Evolutionary conservation across 2,113 vertebrate species (phyloP).

Genomic region (Danionella cerebrum): DNA sequence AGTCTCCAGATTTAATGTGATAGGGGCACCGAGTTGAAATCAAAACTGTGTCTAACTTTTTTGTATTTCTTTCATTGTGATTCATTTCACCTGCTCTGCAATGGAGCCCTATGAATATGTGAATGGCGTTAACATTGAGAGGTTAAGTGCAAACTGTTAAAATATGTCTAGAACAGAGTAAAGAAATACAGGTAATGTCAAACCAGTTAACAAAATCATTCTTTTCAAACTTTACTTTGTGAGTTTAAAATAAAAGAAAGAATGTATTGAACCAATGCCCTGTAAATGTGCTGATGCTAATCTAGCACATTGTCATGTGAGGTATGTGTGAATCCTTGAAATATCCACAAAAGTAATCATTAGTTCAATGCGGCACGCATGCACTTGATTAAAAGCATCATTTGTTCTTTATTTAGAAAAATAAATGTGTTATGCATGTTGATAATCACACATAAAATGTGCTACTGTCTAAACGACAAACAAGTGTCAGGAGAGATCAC

Average conservation of each 20-base stretch:
- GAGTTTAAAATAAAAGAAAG: not conserved
- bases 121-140: not conserved
- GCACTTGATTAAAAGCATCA: not conserved
- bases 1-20: no score
- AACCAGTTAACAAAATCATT: no score
- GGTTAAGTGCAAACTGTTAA: not conserved
- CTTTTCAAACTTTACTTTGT: not conserved
- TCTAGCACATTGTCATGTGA: not conserved
- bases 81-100: constrained; percentile 2
- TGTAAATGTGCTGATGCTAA: not conserved
- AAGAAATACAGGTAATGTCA: no score
- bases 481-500: not conserved
- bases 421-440: not conserved
- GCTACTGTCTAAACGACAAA: not conserved
- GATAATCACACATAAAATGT: not conserved
- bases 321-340: not conserved
- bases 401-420: not conserved
- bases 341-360: not conserved
- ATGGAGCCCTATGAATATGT: not conserved
- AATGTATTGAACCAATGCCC: not conserved
- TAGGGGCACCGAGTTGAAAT: no score
- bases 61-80: not conserved
- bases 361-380: not conserved
- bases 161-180: not conserved
- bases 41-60: not conserved